These are phyloP conservation scores for Dendronephthya gigantea DNA, from an alignment of 64 coral and sea anemone genomes.

Conservation along the genomic window DNA sequence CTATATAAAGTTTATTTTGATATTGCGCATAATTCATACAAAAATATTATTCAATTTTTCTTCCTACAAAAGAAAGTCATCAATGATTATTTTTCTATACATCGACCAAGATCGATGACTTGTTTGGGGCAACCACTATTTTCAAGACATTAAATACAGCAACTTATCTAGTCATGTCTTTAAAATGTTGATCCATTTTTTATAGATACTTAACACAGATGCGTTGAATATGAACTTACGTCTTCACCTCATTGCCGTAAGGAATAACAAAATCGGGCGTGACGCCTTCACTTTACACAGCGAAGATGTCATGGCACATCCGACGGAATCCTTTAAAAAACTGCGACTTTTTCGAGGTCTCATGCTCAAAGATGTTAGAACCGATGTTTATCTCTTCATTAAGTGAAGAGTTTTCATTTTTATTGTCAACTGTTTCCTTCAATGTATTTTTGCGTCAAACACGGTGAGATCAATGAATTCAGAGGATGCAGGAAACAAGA, in stretches of 20 bases:
- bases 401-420: not conserved
- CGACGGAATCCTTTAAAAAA: constrained; percentile 10
- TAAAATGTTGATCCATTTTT: too few species aligned
- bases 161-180: too few species aligned
- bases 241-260: not conserved
- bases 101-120: too few species aligned
- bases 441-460: not conserved
- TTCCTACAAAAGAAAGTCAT: too few species aligned
- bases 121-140: too few species aligned
- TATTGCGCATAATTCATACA: too few species aligned
- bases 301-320: constrained; percentile 40
- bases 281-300: constrained; percentile 44
- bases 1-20: too few species aligned
- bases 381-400: not conserved
- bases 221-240: not conserved
- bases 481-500: not conserved
- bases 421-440: not conserved
- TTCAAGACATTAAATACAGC: too few species aligned
- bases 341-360: constrained; percentile 53
- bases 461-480: not conserved
- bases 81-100: too few species aligned
- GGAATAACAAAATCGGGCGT: constrained; percentile 5
- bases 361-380: constrained; percentile 39
- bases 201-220: not conserved
- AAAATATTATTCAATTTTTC: too few species aligned